A percentile compares a stretch with the other conserved stretches of the same genome.
These are phyloP conservation scores for Chrosomus eos DNA, from an alignment of 2,797 vertebrate species.

Conservation along the genomic window DNA sequence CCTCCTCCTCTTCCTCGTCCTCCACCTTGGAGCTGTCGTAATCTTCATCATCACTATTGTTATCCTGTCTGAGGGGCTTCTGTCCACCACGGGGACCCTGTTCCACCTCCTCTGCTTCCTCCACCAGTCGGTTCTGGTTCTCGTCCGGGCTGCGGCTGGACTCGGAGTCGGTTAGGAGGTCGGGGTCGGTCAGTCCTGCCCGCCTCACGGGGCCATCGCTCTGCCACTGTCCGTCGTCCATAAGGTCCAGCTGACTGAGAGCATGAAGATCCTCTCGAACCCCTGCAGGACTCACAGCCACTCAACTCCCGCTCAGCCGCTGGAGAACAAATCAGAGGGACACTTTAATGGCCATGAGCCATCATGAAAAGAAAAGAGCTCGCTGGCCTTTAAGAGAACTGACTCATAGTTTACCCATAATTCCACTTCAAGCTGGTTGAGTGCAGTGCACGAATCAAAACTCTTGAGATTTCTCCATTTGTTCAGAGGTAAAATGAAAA, in stretches of 20 bases:
- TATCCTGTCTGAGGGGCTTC: conserved; percentile 29
- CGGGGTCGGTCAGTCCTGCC: background rate
- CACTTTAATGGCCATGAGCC: conserved; percentile 11
- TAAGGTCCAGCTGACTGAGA: conserved; percentile 34
- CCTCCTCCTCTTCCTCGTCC: conserved; percentile 31
- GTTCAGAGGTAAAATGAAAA: background rate
- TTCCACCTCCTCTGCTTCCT: conserved; percentile 54
- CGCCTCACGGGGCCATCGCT: conserved; percentile 48
- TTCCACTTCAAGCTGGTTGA: conserved; percentile 10
- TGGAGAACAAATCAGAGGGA: conserved; percentile 27
- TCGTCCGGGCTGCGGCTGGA: conserved; percentile 31
- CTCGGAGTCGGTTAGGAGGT: conserved; percentile 29
- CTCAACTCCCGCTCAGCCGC: background rate
- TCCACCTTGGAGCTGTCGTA: conserved; percentile 53
- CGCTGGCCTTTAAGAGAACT: conserved; percentile 5
- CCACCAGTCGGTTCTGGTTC: conserved; percentile 56
- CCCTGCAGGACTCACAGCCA: conserved; percentile 10
- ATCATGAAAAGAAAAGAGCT: conserved; percentile 8
- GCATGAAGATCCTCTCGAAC: conserved; percentile 47
- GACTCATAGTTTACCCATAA: conserved; percentile 30
- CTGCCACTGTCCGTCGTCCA: conserved; percentile 58
- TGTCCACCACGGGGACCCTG: conserved; percentile 35
- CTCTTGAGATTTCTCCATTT: background rate
- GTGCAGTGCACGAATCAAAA: background rate
- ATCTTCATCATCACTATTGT: conserved; percentile 50